These are phyloP conservation scores for Anolis apletophallus DNA, from an alignment of 2,797 vertebrate species.

Conservation along the genomic window DNA sequence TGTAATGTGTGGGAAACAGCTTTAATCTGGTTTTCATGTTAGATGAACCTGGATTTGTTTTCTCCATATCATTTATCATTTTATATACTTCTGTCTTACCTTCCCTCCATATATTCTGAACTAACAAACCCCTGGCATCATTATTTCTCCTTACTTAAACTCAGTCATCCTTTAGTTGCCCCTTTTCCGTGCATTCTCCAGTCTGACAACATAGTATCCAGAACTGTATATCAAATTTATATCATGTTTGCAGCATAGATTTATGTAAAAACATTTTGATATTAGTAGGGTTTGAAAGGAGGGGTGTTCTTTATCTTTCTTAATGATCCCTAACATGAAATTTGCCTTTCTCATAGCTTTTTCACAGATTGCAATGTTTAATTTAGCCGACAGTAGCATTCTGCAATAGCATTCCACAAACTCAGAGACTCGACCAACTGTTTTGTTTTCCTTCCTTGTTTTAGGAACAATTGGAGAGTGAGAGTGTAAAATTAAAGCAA, in stretches of 20 bases:
- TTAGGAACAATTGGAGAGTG: slow-evolving; percentile 73
- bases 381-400: slow-evolving; percentile 59
- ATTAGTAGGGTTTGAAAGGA: background rate
- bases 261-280: slow-evolving; percentile 3
- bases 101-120: background rate
- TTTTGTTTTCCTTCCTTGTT: slow-evolving; percentile 38
- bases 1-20: background rate
- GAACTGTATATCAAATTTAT: background rate
- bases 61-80: background rate
- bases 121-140: too few relatives aligned
- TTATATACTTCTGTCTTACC: background rate
- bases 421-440: slow-evolving; percentile 55
- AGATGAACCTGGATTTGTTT: background rate
- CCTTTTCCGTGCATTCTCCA: background rate
- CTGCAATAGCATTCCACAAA: slow-evolving; percentile 35
- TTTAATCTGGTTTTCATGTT: background rate
- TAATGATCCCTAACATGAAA: slow-evolving; percentile 29
- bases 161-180: background rate
- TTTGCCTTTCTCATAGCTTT: slow-evolving; percentile 21
- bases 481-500: slow-evolving; percentile 72
- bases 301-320: background rate
- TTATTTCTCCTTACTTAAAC: background rate
- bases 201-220: background rate
- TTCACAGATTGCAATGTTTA: slow-evolving; percentile 43
- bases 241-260: background rate